Evolutionary conservation across 2,888 invertebrate genomes (phyloP).

Genomic region (Corythucha ciliata): DNA sequence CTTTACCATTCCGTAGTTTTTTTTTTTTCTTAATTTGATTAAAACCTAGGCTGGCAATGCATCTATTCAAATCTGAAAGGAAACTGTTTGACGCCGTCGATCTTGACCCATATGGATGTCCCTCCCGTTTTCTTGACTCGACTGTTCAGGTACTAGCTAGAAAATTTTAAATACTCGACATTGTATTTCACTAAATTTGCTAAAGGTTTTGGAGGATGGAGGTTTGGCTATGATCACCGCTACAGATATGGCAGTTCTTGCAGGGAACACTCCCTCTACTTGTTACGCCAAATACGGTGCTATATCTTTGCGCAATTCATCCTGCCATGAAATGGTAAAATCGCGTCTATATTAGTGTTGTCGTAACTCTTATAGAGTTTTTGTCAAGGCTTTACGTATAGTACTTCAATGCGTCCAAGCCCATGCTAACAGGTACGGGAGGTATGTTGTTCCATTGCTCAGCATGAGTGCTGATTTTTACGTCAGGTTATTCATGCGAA

Average conservation of each 20-base stretch:
- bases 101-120: slow-evolving; percentile 95
- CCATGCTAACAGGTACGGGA: slow-evolving; percentile 85
- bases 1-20: background rate
- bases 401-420: slow-evolving; percentile 80
- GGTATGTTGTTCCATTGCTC: slow-evolving; percentile 82
- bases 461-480: slow-evolving; percentile 95
- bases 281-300: slow-evolving; percentile 91
- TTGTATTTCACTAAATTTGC: background rate
- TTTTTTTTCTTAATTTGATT: background rate
- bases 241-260: slow-evolving; percentile 93
- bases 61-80: slow-evolving; percentile 10
- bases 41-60: slow-evolving; percentile 16
- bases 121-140: slow-evolving; percentile 81
- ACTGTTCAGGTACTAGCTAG: slow-evolving; percentile 56
- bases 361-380: background rate
- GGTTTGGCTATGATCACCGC: slow-evolving; percentile 91
- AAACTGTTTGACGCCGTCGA: slow-evolving; percentile 83
- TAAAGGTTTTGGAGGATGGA: slow-evolving; percentile 60
- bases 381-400: slow-evolving; percentile 83
- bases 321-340: slow-evolving; percentile 88
- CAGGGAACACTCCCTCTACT: slow-evolving; percentile 91
- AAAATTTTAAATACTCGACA: background rate
- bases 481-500: slow-evolving; percentile 80
- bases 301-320: slow-evolving; percentile 70
- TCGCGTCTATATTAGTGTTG: background rate